Evolutionary conservation across 2,113 vertebrate genomes (phyloP).

Genomic region (Emydura subglobosa): DNA sequence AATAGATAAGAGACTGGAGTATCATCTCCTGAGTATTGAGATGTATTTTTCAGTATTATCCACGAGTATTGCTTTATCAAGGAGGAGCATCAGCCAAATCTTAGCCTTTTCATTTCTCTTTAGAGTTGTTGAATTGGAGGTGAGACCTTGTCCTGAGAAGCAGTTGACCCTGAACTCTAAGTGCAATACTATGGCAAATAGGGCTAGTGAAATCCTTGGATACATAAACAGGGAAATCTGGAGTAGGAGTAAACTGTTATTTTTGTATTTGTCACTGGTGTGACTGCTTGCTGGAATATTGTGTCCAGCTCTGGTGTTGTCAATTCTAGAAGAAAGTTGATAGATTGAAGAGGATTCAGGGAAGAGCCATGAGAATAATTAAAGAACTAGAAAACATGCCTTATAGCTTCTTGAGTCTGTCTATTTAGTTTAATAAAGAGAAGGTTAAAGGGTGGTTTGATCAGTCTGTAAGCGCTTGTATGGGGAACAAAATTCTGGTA

Average conservation of each 20-base stretch:
- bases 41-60: background rate
- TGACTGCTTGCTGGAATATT: background rate
- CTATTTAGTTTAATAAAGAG: too few species aligned
- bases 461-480: too few species aligned
- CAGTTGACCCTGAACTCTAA: too few species aligned
- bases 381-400: background rate
- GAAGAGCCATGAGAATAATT: background rate
- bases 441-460: too few species aligned
- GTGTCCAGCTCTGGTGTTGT: too few species aligned
- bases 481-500: too few species aligned
- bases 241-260: too few species aligned
- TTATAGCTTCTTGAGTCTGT: background rate
- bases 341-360: background rate
- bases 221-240: too few species aligned
- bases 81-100: background rate
- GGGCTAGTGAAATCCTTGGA: too few species aligned
- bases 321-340: background rate
- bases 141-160: background rate
- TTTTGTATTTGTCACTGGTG: background rate
- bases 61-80: background rate
- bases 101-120: background rate
- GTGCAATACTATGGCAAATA: too few species aligned
- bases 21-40: too few species aligned
- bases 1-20: too few species aligned
- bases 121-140: background rate